Percentiles rank a stretch among this genome's conserved stretches.
These are phyloP conservation scores for Laticauda laticaudata DNA, from an alignment of 2,113 vertebrate genomes.

Conservation along the genomic window DNA sequence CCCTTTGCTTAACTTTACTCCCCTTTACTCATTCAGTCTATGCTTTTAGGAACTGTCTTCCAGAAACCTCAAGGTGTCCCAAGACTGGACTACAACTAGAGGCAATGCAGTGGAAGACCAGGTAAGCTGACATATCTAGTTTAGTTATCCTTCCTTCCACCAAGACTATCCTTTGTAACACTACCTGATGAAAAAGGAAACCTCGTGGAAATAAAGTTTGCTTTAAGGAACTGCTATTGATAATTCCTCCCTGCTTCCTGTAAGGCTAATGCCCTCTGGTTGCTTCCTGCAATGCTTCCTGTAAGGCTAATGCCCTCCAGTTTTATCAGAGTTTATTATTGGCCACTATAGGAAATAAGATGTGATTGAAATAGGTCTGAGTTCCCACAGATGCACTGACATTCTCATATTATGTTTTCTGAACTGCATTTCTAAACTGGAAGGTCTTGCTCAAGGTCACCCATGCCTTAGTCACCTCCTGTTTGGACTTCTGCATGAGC, in stretches of 20 bases:
- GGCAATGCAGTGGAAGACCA: background rate
- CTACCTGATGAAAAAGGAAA: background rate
- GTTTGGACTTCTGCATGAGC: background rate
- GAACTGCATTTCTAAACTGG: background rate
- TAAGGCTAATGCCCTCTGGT: background rate
- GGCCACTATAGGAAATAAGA: background rate
- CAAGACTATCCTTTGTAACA: background rate
- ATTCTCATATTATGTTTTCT: background rate
- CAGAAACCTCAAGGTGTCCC: background rate
- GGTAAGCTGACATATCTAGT: background rate
- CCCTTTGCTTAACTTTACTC: background rate
- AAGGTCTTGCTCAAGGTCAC: background rate
- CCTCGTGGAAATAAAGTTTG: background rate
- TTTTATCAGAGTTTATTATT: background rate
- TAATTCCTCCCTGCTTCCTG: background rate
- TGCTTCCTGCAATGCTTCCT: no score
- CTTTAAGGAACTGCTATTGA: background rate
- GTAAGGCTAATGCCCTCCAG: no score
- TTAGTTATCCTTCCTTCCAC: no score
- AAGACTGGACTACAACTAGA: background rate
- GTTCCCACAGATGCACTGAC: background rate
- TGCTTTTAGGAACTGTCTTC: background rate
- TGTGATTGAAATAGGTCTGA: background rate
- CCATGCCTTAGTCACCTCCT: background rate
- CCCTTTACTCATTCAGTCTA: background rate